A percentile compares a stretch with the other conserved stretches of the same genome.
These are phyloP conservation scores for Chelonoidis abingdonii DNA, from an alignment of 2,113 vertebrate species.

Conservation along the genomic window DNA sequence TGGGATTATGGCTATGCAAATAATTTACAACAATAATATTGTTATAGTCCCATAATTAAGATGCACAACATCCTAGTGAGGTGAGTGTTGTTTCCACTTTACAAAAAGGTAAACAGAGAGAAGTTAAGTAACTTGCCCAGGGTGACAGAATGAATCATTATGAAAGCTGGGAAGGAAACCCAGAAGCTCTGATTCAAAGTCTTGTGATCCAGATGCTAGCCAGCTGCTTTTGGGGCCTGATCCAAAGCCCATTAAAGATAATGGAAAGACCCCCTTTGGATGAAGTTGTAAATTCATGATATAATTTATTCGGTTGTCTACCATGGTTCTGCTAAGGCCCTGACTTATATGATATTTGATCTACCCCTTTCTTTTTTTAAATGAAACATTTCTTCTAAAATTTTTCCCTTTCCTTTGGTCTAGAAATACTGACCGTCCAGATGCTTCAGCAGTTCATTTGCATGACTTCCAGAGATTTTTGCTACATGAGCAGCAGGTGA, in stretches of 20 bases:
- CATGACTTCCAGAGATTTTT: constrained; percentile 97
- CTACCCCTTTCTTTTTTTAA: neutral
- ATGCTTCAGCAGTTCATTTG: constrained; percentile 89
- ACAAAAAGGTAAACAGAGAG: neutral
- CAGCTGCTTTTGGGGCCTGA: neutral
- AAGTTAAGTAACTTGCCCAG: neutral
- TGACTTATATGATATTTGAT: neutral
- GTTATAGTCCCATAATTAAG: neutral
- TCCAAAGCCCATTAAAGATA: neutral
- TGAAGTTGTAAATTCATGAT: neutral
- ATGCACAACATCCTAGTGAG: neutral
- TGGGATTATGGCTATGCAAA: neutral
- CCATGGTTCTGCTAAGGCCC: no score
- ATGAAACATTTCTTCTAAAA: constrained; percentile 4
- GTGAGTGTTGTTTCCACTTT: neutral
- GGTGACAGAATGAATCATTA: neutral
- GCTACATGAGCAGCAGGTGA: constrained; percentile 90
- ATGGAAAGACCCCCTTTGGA: neutral
- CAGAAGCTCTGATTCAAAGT: neutral
- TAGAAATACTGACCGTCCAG: constrained; percentile 92
- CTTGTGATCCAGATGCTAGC: neutral
- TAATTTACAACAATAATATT: neutral
- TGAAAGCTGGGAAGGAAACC: neutral
- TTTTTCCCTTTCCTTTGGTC: neutral
- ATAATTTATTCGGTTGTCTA: neutral